Evolutionary conservation across 2,113 vertebrate genomes (phyloP), one percentile per base, ranked within the genome.

Genomic region (Neotoma lepida): DNA sequence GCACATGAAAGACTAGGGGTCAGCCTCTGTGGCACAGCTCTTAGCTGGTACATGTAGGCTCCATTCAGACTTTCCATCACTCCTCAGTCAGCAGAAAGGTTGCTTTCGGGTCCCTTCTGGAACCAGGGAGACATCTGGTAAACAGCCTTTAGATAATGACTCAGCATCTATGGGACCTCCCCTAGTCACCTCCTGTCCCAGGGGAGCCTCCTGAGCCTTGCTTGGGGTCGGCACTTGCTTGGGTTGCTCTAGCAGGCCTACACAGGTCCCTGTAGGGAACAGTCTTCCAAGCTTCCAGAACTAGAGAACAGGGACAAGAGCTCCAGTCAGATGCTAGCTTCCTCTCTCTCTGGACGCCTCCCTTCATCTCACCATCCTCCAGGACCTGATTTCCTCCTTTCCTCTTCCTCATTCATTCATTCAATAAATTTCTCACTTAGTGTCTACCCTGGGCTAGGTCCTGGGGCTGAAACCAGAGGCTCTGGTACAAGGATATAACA

Each of bases 71-170:
- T 87, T 30, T 91, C 41, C 54, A 8, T 56, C 73, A 80, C 51
- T 70, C 30, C 76, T 86, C 74, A 68, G 76, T 92, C 92, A 93
- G 76, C 90, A 94, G 22, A 88, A 88, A 84, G 63, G 44, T 63
- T 84, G 70, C 77, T 96, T 93, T 56, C 86, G 15, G 41, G 73
- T 2, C 44, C 22, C 35, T 81, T 5, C 81, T 15, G 70, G 58
- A 12, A 0, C 0, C 41, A 6, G 64, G 71, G 35, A 49, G 17
- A 15, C 71, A 28, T 54, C 86, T 90, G 91, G n/a, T 90, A 78
- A 94, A 63, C 71, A 77, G 73, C 33, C 54, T 93, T n/a, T 88
- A 71, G 88, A 46, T 87, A 92, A 92, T 51, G 39, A 84, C 84
- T 92, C 56, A 26, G 46, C 39, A 70, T 51, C 86, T 84, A 63